Conservation (phyloP, 2,888 invertebrate genomes). For the Drosophila stalkeri region DNA sequence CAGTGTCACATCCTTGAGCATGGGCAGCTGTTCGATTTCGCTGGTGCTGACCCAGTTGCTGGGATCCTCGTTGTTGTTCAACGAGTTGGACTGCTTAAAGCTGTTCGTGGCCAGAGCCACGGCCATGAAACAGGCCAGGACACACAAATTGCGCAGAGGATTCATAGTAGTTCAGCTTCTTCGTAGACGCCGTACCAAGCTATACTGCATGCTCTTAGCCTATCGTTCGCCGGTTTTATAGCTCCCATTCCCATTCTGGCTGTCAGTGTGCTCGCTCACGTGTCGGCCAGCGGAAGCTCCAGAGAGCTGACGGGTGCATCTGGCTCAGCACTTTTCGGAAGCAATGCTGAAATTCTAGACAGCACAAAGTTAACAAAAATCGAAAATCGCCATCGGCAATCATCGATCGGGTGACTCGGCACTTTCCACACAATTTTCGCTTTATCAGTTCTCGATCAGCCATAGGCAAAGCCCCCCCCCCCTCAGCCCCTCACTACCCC, state of each 20-base stretch:
- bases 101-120: constrained; percentile 53
- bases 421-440: constrained; percentile 30
- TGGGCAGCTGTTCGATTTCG: constrained; percentile 72
- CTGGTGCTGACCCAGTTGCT: constrained; percentile 73
- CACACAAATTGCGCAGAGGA: constrained; percentile 64
- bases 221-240: constrained; percentile 52
- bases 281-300: constrained; percentile 39
- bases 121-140: constrained; percentile 68
- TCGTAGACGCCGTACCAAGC: constrained; percentile 52
- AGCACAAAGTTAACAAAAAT: constrained; percentile 16
- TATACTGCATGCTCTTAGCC: constrained; percentile 61
- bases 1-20: constrained; percentile 70
- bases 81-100: constrained; percentile 46
- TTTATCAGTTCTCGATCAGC: constrained; percentile 32
- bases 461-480: no score
- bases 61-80: constrained; percentile 63
- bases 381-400: constrained; percentile 16
- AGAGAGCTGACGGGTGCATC: constrained; percentile 21
- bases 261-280: constrained; percentile 30
- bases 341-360: constrained; percentile 35
- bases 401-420: constrained; percentile 28
- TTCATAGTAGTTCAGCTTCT: constrained; percentile 61
- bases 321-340: constrained; percentile 50
- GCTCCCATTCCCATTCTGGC: constrained; percentile 20
- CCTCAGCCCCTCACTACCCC: background rate